Conservation (phyloP, 2,113 vertebrate genomes). For the Amazona guildingii region DNA sequence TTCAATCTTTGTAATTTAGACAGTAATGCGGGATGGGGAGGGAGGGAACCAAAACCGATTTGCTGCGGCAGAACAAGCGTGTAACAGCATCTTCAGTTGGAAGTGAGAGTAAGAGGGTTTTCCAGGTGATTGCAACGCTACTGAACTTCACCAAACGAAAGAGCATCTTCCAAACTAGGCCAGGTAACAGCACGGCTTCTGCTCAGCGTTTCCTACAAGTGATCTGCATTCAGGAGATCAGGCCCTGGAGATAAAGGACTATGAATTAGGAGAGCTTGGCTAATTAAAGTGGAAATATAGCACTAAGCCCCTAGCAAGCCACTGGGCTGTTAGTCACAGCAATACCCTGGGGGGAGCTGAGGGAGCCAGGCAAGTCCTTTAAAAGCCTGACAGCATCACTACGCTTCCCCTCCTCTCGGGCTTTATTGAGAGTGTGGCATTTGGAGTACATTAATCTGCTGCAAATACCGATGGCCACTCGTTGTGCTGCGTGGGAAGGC, state of each 20-base stretch:
- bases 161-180: background rate
- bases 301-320: background rate
- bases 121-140: background rate
- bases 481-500: fast-evolving
- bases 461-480: fast-evolving
- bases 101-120: background rate
- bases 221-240: background rate
- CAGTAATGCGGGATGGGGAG: background rate
- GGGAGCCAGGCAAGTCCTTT: background rate
- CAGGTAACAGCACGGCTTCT: slow-evolving; percentile 3
- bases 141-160: background rate
- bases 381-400: background rate
- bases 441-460: background rate
- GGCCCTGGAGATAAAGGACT: background rate
- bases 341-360: background rate
- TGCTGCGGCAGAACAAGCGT: background rate
- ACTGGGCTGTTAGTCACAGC: background rate
- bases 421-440: background rate
- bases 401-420: background rate
- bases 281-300: background rate
- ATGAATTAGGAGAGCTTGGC: background rate
- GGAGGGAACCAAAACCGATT: background rate
- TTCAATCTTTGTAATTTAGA: background rate
- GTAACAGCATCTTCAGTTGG: background rate
- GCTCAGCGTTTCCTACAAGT: background rate